A percentile compares a stretch with the other conserved stretches of the same genome.
These are phyloP conservation scores for Oncorhynchus masou DNA, from an alignment of 2,113 vertebrate species.

Conservation along the genomic window DNA sequence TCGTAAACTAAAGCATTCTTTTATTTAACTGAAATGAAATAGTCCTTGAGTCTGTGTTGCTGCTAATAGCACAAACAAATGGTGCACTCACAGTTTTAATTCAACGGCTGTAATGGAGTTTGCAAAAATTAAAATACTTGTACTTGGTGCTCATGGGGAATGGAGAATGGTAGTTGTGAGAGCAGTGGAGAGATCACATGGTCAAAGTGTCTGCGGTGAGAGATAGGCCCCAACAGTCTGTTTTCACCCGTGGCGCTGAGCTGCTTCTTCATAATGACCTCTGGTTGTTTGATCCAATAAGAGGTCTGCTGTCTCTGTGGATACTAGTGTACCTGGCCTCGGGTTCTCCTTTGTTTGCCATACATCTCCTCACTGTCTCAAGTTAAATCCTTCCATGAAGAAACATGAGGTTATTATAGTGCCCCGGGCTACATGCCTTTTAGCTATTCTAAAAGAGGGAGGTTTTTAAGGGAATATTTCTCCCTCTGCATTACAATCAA, in stretches of 20 bases:
- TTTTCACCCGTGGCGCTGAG: neutral
- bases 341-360: neutral
- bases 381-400: neutral
- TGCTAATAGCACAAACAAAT: no score
- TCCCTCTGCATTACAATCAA: neutral
- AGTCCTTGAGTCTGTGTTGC: no score
- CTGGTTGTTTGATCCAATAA: conserved; percentile 9
- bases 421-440: conserved; percentile 16
- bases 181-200: no score
- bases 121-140: no score
- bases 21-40: no score
- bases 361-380: neutral
- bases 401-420: conserved; percentile 31
- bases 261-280: neutral
- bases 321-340: neutral
- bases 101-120: no score
- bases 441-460: conserved; percentile 10
- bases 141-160: no score
- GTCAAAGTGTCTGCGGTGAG: no score
- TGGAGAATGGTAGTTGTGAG: no score
- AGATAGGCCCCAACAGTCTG: no score
- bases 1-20: no score
- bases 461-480: conserved; percentile 29
- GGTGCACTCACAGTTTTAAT: no score
- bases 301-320: neutral